Percentiles rank a stretch among this genome's conserved stretches.
These are phyloP conservation scores for Netelia virgata DNA, from an alignment of 2,888 invertebrate species.

Conservation along the genomic window DNA sequence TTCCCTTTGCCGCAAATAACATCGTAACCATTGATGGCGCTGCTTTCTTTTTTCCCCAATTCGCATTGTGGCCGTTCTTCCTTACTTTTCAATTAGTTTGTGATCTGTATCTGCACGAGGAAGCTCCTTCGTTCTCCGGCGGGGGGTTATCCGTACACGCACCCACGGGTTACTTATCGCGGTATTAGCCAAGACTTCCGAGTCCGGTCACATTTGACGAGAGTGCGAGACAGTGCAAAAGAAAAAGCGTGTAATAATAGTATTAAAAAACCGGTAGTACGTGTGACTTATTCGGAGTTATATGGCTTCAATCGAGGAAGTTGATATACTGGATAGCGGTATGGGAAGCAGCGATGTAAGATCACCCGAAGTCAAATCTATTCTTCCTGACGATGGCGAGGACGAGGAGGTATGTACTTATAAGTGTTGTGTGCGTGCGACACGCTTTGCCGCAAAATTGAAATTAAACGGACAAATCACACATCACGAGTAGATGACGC, in stretches of 20 bases:
- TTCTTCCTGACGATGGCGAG: conserved; percentile 80
- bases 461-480: not conserved
- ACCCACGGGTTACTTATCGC: not conserved
- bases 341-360: conserved; percentile 82
- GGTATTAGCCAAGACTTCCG: not conserved
- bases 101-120: no score
- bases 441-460: not conserved
- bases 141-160: not conserved
- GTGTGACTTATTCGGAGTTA: conserved; percentile 51
- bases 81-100: no score
- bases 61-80: no score
- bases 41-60: no score
- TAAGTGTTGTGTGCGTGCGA: not conserved
- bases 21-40: no score
- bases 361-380: conserved; percentile 81
- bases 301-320: conserved; percentile 81
- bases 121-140: no score
- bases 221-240: not conserved
- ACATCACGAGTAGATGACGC: no score
- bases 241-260: conserved; percentile 2
- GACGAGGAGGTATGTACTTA: conserved; percentile 78
- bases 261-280: conserved; percentile 30
- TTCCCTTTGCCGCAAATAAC: no score
- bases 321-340: conserved; percentile 80
- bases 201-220: not conserved